These are phyloP conservation scores for Steromphala cineraria DNA, from an alignment of 2,888 invertebrate genomes.

Conservation along the genomic window DNA sequence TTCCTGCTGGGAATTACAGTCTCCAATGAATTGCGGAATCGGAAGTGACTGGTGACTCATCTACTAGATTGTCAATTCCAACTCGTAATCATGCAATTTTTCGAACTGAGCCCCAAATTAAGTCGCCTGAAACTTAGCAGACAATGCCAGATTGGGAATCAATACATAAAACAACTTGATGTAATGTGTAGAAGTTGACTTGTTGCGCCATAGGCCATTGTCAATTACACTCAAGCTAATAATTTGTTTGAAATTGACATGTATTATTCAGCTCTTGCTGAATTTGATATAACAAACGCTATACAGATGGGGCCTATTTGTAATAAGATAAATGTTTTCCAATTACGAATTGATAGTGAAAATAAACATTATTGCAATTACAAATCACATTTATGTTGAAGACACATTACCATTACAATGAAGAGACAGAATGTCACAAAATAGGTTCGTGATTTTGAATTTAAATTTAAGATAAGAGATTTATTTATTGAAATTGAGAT, in stretches of 20 bases:
- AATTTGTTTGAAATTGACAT: background rate
- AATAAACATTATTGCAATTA: too few relatives aligned
- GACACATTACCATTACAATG: too few relatives aligned
- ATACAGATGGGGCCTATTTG: too few relatives aligned
- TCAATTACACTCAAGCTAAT: background rate
- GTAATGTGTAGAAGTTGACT: background rate
- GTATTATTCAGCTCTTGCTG: background rate
- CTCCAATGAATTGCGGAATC: background rate
- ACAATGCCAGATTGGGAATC: background rate
- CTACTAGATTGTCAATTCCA: background rate
- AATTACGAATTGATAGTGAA: too few relatives aligned
- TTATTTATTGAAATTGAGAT: too few relatives aligned
- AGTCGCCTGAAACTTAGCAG: background rate
- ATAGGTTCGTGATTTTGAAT: too few relatives aligned
- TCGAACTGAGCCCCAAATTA: background rate
- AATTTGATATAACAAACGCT: too few relatives aligned
- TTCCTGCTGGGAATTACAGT: background rate
- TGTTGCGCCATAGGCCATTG: background rate
- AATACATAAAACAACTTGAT: background rate
- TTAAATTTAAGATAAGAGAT: too few relatives aligned
- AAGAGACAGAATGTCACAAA: too few relatives aligned
- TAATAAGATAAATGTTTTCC: too few relatives aligned
- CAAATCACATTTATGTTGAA: too few relatives aligned
- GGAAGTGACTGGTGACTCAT: background rate
- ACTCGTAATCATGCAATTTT: background rate